phyloP scores from a whole-genome alignment of 2,888 invertebrate species.

The Pseudolycoriella hygida region DNA sequence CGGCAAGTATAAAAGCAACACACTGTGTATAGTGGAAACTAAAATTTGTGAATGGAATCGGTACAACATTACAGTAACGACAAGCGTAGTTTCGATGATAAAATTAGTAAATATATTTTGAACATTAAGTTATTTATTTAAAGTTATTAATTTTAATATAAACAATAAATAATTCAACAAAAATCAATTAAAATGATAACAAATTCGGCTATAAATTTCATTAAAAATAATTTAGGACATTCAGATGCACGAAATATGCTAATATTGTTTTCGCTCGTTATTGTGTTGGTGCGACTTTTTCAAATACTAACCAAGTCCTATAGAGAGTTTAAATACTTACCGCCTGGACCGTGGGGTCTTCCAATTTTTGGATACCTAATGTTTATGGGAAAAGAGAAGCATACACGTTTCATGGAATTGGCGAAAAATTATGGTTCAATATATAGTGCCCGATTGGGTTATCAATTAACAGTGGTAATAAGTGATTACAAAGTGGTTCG shows the following conservation, averaged over 20 bases:
- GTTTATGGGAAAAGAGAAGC: constrained; percentile 56
- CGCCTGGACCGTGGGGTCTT: constrained; percentile 78
- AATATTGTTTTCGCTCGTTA: no score
- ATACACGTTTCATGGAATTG: constrained; percentile 60
- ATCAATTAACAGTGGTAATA: constrained; percentile 67
- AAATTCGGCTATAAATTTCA: no score
- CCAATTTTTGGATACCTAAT: constrained; percentile 72
- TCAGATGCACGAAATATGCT: no score
- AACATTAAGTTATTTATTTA: no score
- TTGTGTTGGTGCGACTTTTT: background rate
- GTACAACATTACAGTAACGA: no score
- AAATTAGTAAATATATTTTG: no score
- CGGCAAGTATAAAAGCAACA: no score
- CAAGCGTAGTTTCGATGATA: no score
- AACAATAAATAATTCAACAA: no score
- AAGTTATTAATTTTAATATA: no score
- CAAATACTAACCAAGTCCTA: background rate
- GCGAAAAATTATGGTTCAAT: constrained; percentile 63
- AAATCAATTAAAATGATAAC: no score
- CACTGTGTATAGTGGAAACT: background rate
- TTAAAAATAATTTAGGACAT: no score
- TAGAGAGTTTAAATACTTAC: constrained; percentile 22
- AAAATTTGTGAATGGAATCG: background rate
- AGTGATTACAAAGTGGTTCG: constrained; percentile 74
- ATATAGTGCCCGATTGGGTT: constrained; percentile 66